A percentile compares a stretch with the other conserved stretches of the same genome.
Conservation (phyloP, 2,888 invertebrate genomes). For the Oscheius sp. region DNA sequence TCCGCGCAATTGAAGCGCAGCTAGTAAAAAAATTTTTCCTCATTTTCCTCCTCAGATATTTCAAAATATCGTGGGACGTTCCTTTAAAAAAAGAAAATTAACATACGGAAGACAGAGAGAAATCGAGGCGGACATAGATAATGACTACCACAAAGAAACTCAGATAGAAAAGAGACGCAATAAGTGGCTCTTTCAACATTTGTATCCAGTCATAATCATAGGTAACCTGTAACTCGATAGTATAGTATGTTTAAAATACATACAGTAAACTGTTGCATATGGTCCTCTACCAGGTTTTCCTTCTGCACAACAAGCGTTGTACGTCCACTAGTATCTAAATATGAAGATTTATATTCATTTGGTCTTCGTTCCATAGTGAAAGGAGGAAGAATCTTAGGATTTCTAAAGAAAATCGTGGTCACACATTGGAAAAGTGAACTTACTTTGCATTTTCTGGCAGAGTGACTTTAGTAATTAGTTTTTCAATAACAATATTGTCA, state of each 20-base stretch:
- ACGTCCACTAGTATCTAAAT: constrained; percentile 91
- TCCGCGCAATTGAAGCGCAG: too few relatives aligned
- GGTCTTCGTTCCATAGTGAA: constrained; percentile 81
- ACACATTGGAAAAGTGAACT: constrained; percentile 18
- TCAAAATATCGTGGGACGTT: too few relatives aligned
- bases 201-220: constrained; percentile 86
- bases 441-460: constrained; percentile 86
- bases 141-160: constrained; percentile 89
- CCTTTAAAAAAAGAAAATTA: too few relatives aligned
- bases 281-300: constrained; percentile 89
- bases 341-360: constrained; percentile 86
- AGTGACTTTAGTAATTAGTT: constrained; percentile 85
- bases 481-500: constrained; percentile 94
- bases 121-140: constrained; percentile 92
- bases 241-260: constrained; percentile 1
- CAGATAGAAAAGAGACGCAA: constrained; percentile 88
- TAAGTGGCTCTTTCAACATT: constrained; percentile 90
- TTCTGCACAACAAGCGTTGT: constrained; percentile 85
- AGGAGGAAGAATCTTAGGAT: constrained; percentile 83
- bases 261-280: constrained; percentile 85
- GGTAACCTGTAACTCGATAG: constrained; percentile 78
- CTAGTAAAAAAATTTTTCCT: too few relatives aligned
- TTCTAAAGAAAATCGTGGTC: constrained; percentile 71
- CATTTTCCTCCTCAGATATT: too few relatives aligned
- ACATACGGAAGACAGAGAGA: constrained; percentile 78